phyloP scores from a whole-genome alignment of 2,113 vertebrate genomes.

The Heloderma charlesbogerti region DNA sequence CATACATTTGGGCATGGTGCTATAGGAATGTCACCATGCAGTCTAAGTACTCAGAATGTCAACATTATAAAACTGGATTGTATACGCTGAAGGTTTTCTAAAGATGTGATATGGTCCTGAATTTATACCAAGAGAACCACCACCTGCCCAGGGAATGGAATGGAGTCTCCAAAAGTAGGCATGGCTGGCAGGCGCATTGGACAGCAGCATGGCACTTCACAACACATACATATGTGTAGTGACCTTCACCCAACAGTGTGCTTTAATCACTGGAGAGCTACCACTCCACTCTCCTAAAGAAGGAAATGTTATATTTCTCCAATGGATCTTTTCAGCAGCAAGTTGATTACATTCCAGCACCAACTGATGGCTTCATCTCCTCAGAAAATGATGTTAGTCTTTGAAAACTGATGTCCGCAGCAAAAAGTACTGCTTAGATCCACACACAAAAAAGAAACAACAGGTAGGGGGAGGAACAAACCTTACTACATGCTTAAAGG shows the following conservation, averaged over 20 bases:
- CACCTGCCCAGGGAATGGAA: background rate
- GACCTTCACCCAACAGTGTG: background rate
- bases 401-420: constrained; percentile 52
- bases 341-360: constrained; percentile 51
- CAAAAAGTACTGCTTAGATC: constrained; percentile 46
- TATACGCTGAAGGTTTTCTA: background rate
- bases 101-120: background rate
- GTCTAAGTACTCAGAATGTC: too few species aligned
- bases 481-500: too few species aligned
- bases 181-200: background rate
- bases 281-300: constrained; percentile 5
- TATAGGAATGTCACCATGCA: background rate
- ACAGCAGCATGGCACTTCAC: background rate
- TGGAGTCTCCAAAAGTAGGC: background rate
- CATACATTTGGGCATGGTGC: background rate
- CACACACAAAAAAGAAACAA: constrained; percentile 25
- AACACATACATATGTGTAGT: background rate
- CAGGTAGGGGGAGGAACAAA: background rate
- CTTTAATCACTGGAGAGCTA: background rate
- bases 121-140: background rate
- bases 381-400: constrained; percentile 37
- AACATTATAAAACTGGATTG: background rate
- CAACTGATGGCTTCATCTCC: constrained; percentile 58
- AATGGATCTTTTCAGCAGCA: constrained; percentile 54
- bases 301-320: constrained; percentile 54